Evolutionary conservation across 2,113 vertebrate species (phyloP).

Genomic region (Lagopus muta): DNA sequence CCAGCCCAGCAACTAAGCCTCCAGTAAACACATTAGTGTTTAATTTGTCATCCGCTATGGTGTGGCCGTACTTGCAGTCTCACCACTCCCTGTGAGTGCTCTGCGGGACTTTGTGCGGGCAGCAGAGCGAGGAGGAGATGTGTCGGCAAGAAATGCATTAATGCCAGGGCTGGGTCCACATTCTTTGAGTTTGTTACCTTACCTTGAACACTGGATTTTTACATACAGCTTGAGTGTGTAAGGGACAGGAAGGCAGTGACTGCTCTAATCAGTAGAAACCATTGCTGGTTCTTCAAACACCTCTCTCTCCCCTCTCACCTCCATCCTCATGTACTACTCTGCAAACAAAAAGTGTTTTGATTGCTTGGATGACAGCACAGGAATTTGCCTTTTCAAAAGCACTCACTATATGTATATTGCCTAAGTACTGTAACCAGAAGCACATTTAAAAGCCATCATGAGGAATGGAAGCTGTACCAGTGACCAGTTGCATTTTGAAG

Average conservation of each 20-base stretch:
- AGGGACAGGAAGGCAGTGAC: fast-evolving
- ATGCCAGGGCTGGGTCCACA: fast-evolving
- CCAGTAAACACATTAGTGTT: conserved; percentile 57
- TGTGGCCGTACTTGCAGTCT: not conserved
- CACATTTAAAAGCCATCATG: not conserved
- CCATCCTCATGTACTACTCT: not conserved
- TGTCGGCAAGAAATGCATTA: not conserved
- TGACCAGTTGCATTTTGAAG: not conserved
- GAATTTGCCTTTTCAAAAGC: conserved; percentile 58
- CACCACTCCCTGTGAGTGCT: not conserved
- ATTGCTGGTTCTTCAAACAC: not conserved
- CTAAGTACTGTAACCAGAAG: conserved; percentile 28
- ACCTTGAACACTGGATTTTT: not conserved
- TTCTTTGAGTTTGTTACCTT: not conserved
- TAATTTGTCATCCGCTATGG: conserved; percentile 27
- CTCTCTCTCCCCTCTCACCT: not conserved
- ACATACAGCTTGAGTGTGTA: not conserved
- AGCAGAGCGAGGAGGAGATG: not conserved
- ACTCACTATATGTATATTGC: not conserved
- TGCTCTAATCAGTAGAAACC: not conserved
- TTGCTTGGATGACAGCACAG: conserved; percentile 62
- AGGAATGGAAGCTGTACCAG: not conserved
- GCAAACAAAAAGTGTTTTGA: conserved; percentile 60
- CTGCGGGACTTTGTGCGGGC: not conserved
- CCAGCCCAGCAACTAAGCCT: conserved; percentile 27